Base-by-base conservation (phyloP, 2,888 invertebrate genomes). In the Coremacera marginata region DNA sequence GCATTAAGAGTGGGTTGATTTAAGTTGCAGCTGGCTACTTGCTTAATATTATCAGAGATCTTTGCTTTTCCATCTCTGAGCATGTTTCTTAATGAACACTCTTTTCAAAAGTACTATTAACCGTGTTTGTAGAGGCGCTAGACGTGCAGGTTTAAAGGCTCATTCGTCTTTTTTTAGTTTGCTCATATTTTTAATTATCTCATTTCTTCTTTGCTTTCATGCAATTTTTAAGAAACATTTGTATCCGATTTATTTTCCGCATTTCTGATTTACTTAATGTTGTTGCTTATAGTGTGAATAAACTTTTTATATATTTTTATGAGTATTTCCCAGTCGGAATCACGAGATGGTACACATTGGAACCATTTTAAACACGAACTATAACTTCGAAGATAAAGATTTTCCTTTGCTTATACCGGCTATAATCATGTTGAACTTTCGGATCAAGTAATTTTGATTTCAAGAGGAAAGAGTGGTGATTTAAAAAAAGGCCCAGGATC, bases 201-300 rank as follows among this genome's bases (percentile, higher is more conserved):
- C 37, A 72, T 67, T 55, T 72, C 57, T 67, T 57, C 55, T 70
- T 71, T 65, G 76, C 75, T 79, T 76, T 76, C 70, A 75, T 74
- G n/a, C 63, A 34, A 75, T 52, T 14, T 71, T 37, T 37, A 52
- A 65, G 14, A 22, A 68, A 70, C 37, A 49, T 60, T 76, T 70
- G 65, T 75, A 37, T 37, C 51, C 27, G 57, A 44, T 27, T 52
- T 67, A 68, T 81, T 85, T 83, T 78, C 78, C 76, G 76, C 77
- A 81, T 79, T 76, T 76, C 70, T 72, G 52, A 65, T 75, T 75
- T 22, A 70, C 65, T 37, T 62, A 63, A 49, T 65, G 70, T 55
- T 34, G 78, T 63, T 81, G 80, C 82, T 84, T 80, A 82, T 83
- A 83, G 82, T 83, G 82, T 85, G 84, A 83, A 82, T 82, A 84